Conservation (phyloP, 2,888 invertebrate genomes). For the Euclidia mi region DNA sequence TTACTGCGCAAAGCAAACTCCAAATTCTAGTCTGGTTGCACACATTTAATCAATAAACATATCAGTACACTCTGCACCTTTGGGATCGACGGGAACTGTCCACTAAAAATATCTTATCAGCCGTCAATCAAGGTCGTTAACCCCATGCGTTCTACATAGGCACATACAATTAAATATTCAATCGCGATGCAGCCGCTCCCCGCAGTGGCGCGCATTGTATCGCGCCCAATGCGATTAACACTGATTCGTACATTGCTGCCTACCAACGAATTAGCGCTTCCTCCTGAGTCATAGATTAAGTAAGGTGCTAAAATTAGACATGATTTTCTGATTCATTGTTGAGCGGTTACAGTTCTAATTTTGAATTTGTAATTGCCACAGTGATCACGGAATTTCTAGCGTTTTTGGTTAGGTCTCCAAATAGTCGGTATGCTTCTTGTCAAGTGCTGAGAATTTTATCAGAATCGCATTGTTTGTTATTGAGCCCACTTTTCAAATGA, state of each 20-base stretch:
- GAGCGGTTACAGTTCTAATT: conserved; percentile 23
- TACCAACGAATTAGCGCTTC: conserved; percentile 49
- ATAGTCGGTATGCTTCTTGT: too few species aligned
- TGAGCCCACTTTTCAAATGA: too few species aligned
- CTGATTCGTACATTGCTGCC: conserved; percentile 60
- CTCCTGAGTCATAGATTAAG: conserved; percentile 59
- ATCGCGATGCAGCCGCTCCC: conserved; percentile 68
- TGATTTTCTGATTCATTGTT: conserved; percentile 35
- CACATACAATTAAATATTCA: conserved; percentile 85
- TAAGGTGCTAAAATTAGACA: conserved; percentile 50
- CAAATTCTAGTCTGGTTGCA: too few species aligned
- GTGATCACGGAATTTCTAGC: conserved; percentile 24
- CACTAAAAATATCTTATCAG: conserved; percentile 54
- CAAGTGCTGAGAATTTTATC: too few species aligned
- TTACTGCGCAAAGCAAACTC: too few species aligned
- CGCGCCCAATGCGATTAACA: conserved; percentile 67
- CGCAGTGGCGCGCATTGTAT: conserved; percentile 66
- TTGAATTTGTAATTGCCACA: conserved; percentile 26
- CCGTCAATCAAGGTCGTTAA: conserved; percentile 61
- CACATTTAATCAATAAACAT: too few species aligned
- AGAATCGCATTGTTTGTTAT: too few species aligned
- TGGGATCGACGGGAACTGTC: neutral
- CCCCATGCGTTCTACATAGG: conserved; percentile 65
- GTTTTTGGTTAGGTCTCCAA: neutral
- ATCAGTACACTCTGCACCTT: neutral